Evolutionary conservation across 2,888 invertebrate species (phyloP).

Genomic region (Microplitis deprimator): DNA sequence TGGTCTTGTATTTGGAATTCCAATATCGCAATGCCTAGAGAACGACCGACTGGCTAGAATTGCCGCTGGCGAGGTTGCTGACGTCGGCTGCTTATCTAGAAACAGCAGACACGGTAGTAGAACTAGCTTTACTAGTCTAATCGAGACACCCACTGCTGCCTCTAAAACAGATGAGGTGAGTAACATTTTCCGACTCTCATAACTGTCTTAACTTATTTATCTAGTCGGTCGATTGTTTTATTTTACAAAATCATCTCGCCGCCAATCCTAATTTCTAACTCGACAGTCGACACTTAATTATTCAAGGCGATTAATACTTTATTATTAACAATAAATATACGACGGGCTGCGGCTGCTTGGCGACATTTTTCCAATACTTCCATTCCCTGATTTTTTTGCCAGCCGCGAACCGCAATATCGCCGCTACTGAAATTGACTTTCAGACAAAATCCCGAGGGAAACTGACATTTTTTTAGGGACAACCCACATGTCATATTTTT

Average conservation of each 20-base stretch:
- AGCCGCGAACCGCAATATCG: no score
- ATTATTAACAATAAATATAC: no score
- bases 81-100: constrained; percentile 66
- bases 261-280: no score
- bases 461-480: no score
- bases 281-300: no score
- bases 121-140: constrained; percentile 82
- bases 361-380: no score
- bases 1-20: constrained; percentile 88
- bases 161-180: constrained; percentile 76
- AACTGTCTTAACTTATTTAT: not conserved
- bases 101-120: constrained; percentile 78
- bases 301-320: no score
- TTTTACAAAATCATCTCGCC: not conserved
- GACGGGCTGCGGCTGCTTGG: no score
- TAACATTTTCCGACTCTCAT: constrained; percentile 40
- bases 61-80: constrained; percentile 64
- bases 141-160: constrained; percentile 71
- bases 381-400: no score
- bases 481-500: no score
- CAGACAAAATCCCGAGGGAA: no score
- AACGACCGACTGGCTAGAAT: constrained; percentile 79
- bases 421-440: no score
- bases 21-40: constrained; percentile 87
- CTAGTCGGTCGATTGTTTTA: not conserved